Evolutionary conservation across 2,888 invertebrate species (phyloP).

Genomic region (Sympetrum striolatum): DNA sequence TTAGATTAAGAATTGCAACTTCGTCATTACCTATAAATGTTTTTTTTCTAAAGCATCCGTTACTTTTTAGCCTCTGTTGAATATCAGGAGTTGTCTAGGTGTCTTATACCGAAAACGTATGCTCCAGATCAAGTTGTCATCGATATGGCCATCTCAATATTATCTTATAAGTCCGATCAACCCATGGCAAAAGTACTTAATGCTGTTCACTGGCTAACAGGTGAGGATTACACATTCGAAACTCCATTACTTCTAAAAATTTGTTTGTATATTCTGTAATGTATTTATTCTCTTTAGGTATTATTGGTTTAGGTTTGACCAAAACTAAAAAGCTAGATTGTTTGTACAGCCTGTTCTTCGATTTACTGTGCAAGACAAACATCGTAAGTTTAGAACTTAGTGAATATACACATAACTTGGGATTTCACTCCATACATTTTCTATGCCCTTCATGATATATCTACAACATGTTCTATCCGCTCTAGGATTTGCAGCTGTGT

Average conservation of each 20-base stretch:
- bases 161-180: not conserved
- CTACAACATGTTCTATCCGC: not conserved
- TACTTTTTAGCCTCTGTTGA: not conserved
- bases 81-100: not conserved
- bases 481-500: not conserved
- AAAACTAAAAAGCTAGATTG: not conserved
- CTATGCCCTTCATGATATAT: not conserved
- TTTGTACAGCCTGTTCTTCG: constrained; percentile 19
- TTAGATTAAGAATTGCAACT: too few species aligned
- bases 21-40: not conserved
- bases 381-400: not conserved
- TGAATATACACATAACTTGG: too few species aligned
- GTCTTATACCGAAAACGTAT: not conserved
- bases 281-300: not conserved
- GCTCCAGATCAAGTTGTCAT: not conserved
- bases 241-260: not conserved
- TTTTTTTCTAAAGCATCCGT: not conserved
- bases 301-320: not conserved
- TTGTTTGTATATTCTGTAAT: not conserved
- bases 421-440: too few species aligned
- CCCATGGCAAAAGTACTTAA: not conserved
- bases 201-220: not conserved
- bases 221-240: not conserved
- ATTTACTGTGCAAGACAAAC: not conserved
- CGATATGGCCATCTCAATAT: not conserved